phyloP scores from a whole-genome alignment of 1,140 invertebrate species.

The Tetragnatha versicolor region DNA sequence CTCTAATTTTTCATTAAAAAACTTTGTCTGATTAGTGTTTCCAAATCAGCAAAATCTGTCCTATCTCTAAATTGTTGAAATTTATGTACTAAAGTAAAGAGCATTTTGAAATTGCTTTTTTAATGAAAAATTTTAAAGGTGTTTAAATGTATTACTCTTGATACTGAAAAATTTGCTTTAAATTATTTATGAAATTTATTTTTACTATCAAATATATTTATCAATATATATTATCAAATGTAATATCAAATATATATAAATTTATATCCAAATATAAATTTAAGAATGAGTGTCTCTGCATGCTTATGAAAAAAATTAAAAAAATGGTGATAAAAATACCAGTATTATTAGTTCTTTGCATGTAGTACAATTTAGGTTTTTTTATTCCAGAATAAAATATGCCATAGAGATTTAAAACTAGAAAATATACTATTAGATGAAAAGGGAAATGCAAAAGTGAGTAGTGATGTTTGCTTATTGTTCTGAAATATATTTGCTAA shows the following conservation, averaged over 20 bases:
- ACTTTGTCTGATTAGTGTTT: not conserved
- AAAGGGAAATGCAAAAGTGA: slow-evolving; percentile 92
- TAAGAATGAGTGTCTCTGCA: too few relatives aligned
- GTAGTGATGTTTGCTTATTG: not conserved
- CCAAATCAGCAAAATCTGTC: not conserved
- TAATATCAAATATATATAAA: too few relatives aligned
- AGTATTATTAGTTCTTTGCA: not conserved
- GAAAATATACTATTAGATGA: slow-evolving; percentile 98
- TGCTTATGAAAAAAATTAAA: not conserved
- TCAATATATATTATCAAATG: too few relatives aligned
- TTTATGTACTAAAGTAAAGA: not conserved
- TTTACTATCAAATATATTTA: too few relatives aligned
- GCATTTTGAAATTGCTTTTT: not conserved
- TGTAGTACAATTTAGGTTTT: slow-evolving; percentile 4
- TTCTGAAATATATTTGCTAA: not conserved
- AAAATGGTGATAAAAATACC: not conserved
- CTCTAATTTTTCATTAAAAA: not conserved
- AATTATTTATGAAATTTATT: too few relatives aligned
- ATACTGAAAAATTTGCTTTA: too few relatives aligned
- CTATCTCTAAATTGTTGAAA: not conserved
- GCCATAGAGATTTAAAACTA: slow-evolving; percentile 97
- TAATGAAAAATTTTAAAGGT: not conserved
- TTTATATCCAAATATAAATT: too few relatives aligned
- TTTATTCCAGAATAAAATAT: slow-evolving; percentile 81
- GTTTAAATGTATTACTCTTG: too few relatives aligned